phyloP scores from a whole-genome alignment of 1,140 invertebrate genomes.

The Bathynomus jamesi region DNA sequence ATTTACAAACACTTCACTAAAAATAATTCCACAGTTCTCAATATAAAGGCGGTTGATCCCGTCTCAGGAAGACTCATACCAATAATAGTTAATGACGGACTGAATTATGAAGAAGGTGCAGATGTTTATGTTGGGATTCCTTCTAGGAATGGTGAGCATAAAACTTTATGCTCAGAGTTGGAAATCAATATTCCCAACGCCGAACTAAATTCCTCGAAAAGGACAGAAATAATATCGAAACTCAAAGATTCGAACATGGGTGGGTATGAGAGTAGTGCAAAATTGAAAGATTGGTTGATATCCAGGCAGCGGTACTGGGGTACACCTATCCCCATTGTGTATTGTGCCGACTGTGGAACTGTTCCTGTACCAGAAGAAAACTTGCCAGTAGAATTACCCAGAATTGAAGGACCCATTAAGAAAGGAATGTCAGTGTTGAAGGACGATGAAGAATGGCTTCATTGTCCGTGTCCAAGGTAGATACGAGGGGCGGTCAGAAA shows the following conservation, averaged over 20 bases:
- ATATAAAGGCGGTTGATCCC: slow-evolving; percentile 60
- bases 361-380: slow-evolving; percentile 67
- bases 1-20: neutral
- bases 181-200: slow-evolving; percentile 36
- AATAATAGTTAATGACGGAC: slow-evolving; percentile 58
- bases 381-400: slow-evolving; percentile 69
- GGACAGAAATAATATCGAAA: slow-evolving; percentile 44
- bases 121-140: slow-evolving; percentile 28
- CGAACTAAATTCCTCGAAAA: slow-evolving; percentile 40
- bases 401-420: slow-evolving; percentile 41
- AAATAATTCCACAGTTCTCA: slow-evolving; percentile 39
- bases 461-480: slow-evolving; percentile 61
- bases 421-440: slow-evolving; percentile 48
- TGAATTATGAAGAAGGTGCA: slow-evolving; percentile 48
- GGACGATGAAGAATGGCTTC: slow-evolving; percentile 54
- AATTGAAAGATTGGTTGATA: slow-evolving; percentile 91
- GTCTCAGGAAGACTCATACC: slow-evolving; percentile 61
- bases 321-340: slow-evolving; percentile 94
- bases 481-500: too few relatives aligned
- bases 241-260: slow-evolving; percentile 49
- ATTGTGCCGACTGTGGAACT: slow-evolving; percentile 70
- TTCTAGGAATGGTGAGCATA: neutral
- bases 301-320: slow-evolving; percentile 98
- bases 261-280: slow-evolving; percentile 72
- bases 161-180: slow-evolving; percentile 17